Base-by-base conservation (phyloP, 1,140 invertebrate species). In the Drosophila carrolli region DNA sequence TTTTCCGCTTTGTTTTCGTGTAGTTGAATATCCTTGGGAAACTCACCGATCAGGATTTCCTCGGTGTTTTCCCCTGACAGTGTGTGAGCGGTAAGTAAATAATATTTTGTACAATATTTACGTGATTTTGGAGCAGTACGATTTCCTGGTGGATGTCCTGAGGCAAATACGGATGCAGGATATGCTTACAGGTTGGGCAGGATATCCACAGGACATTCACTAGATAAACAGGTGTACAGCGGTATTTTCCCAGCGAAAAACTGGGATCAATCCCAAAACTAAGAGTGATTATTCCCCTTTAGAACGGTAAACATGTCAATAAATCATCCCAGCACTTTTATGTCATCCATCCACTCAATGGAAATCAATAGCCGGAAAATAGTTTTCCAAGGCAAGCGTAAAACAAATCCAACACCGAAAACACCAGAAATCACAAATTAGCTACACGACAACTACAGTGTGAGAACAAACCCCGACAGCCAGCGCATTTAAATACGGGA, bases 11-110 rank as follows among this genome's bases (percentile, higher is more conserved):
- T 75, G 40, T 67, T 59, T 19, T 50, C 51, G 48, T 86, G 83
- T 88, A 86, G 79, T 76, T 82, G 71, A 86, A 86, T 86, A 86
- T 86, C 83, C 83, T 88, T 88, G 83, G 79, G 83, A 86, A 86
- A 67, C 32, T 10, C 50, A 16, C 41, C 50, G 47, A 53, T 37
- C 32, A 35, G 32, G 16, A 19, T 63, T 55, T 51, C 43, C 44
- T 71, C 37, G 4, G 16, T 29, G 40, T 11, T 51, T 57, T 58
- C 43, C 57, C 11, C 14, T 29, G 19, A 8, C 7, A 44, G 32
- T 37, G 41, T 44, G 46, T 65, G 48, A 67, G 75, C 44, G 48
- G 57, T 46, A 59, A 48, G 74, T 78, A 84, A 84, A 84, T 80
- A 84, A 73, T 77, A 85, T 85, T 56, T 67, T 56, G 9, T 19